These are phyloP conservation scores for Cerastis leucographa DNA, from an alignment of 2,888 invertebrate species.

Conservation along the genomic window DNA sequence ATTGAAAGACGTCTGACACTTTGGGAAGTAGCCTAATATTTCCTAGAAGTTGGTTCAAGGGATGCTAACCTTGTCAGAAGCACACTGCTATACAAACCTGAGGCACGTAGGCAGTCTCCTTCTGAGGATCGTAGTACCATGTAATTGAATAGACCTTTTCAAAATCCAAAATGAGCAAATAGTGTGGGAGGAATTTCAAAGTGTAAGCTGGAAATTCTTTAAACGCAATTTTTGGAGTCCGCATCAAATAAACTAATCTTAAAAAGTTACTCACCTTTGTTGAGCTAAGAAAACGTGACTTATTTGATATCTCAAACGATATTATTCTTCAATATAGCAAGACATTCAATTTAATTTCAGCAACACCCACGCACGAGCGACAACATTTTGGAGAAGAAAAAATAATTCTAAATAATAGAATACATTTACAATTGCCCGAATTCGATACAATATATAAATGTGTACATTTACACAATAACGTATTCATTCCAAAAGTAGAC, in stretches of 20 bases:
- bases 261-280: background rate
- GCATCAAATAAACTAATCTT: conserved; percentile 9
- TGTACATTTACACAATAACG: conserved; percentile 39
- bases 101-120: background rate
- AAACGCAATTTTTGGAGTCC: background rate
- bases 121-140: background rate
- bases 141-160: conserved; percentile 49
- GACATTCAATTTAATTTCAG: conserved; percentile 31
- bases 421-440: conserved; percentile 27
- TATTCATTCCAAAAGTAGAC: conserved; percentile 59
- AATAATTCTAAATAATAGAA: conserved; percentile 23
- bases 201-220: background rate
- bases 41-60: conserved; percentile 40
- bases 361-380: conserved; percentile 15
- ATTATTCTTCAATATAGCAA: conserved; percentile 39
- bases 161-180: conserved; percentile 31
- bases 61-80: conserved; percentile 55
- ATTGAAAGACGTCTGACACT: conserved; percentile 43
- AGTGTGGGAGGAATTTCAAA: conserved; percentile 12
- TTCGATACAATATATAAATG: conserved; percentile 51
- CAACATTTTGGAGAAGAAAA: background rate
- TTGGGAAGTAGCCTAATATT: conserved; percentile 37
- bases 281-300: background rate
- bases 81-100: conserved; percentile 35
- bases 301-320: conserved; percentile 19